Conservation (phyloP, 1,140 invertebrate genomes). For the Scaptomyza hsui region DNA sequence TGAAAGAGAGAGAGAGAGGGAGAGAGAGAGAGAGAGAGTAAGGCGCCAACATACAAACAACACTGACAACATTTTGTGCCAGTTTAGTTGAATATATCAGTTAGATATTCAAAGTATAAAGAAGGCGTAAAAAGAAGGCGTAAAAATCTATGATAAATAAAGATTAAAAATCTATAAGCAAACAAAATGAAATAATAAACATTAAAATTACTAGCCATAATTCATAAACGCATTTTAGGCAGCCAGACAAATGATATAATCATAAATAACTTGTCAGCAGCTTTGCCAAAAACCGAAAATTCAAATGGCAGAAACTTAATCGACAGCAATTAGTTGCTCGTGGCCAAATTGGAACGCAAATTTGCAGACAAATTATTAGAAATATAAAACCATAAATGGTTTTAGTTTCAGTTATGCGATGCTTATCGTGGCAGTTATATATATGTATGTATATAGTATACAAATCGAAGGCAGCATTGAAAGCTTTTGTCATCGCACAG, state of each 20-base stretch:
- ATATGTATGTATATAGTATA: neutral
- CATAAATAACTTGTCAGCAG: conserved; percentile 78
- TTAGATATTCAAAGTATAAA: too few relatives aligned
- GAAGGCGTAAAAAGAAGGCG: too few relatives aligned
- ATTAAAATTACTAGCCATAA: conserved; percentile 52
- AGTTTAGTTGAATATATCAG: neutral
- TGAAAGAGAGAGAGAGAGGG: too few relatives aligned
- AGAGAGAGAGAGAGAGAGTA: neutral
- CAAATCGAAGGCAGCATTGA: conserved; percentile 43
- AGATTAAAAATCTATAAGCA: too few relatives aligned
- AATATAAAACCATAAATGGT: conserved; percentile 32
- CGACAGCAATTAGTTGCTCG: conserved; percentile 73
- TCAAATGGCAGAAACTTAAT: conserved; percentile 44
- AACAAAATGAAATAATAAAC: neutral
- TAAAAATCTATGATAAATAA: too few relatives aligned
- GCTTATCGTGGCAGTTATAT: conserved; percentile 49
- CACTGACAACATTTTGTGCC: too few relatives aligned
- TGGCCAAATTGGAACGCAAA: conserved; percentile 45
- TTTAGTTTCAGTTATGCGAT: conserved; percentile 34
- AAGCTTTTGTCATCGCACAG: conserved; percentile 75
- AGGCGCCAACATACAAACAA: conserved; percentile 15
- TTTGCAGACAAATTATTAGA: conserved; percentile 52
- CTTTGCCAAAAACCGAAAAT: conserved; percentile 51
- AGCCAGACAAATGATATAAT: conserved; percentile 51
- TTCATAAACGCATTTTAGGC: conserved; percentile 61